Conservation (phyloP, 2,888 invertebrate species). For the Microctonus hyperodae region DNA sequence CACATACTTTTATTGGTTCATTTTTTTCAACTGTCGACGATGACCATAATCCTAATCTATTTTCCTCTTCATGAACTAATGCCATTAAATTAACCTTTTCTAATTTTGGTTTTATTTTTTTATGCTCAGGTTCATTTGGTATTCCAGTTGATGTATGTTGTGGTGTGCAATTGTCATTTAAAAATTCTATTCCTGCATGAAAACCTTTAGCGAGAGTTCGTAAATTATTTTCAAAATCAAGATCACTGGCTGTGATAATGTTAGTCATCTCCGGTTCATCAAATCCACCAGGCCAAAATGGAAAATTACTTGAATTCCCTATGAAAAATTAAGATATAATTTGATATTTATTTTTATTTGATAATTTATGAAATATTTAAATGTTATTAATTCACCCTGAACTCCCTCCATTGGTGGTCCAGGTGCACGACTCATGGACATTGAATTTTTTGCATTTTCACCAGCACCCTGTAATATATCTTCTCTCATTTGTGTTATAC, state of each 20-base stretch:
- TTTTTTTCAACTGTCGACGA: conserved; percentile 24
- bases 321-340: not conserved
- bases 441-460: conserved; percentile 75
- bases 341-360: too few species aligned
- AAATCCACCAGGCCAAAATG: conserved; percentile 89
- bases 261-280: conserved; percentile 64
- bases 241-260: conserved; percentile 37
- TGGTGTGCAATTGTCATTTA: conserved; percentile 55
- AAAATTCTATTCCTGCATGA: conserved; percentile 53
- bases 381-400: conserved; percentile 65
- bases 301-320: conserved; percentile 77
- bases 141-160: conserved; percentile 24
- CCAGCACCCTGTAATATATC: conserved; percentile 68
- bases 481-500: conserved; percentile 75
- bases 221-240: conserved; percentile 57
- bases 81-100: conserved; percentile 68
- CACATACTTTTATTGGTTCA: conserved; percentile 40
- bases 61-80: conserved; percentile 69
- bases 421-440: conserved; percentile 82
- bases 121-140: conserved; percentile 18
- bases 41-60: conserved; percentile 65
- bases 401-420: conserved; percentile 74
- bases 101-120: conserved; percentile 49
- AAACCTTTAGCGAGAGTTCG: conserved; percentile 56
- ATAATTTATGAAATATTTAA: too few species aligned